Evolutionary conservation across 1,140 invertebrate genomes (phyloP).

Genomic region (Lepidurus couesii): DNA sequence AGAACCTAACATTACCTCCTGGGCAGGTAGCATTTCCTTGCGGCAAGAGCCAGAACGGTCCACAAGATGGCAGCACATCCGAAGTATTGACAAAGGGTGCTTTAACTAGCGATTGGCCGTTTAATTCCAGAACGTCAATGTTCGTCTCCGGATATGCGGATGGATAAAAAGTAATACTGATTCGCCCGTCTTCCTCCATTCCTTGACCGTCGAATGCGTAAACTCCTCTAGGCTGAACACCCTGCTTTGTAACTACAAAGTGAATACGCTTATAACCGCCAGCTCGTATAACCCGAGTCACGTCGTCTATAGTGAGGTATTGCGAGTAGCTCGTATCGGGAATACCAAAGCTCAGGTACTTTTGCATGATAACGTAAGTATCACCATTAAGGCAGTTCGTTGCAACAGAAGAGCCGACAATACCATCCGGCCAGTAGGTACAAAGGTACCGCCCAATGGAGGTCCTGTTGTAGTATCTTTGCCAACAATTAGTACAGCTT

Average conservation of each 20-base stretch:
- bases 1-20: not conserved
- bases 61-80: not conserved
- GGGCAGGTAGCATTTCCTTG: not conserved
- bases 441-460: not conserved
- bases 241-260: not conserved
- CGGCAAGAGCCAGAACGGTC: not conserved
- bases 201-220: no score
- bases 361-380: not conserved
- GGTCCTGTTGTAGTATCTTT: not conserved
- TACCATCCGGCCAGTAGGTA: not conserved
- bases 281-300: not conserved
- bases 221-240: no score
- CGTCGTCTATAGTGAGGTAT: not conserved
- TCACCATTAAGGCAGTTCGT: not conserved
- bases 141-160: not conserved
- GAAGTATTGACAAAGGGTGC: not conserved
- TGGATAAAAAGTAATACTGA: not conserved
- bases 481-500: not conserved
- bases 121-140: not conserved
- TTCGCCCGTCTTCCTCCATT: not conserved
- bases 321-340: not conserved
- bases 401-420: not conserved
- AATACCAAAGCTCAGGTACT: not conserved
- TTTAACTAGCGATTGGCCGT: not conserved
- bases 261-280: not conserved